Evolutionary conservation across 2,797 vertebrate species (phyloP).

Genomic region (Apogon talboti): DNA sequence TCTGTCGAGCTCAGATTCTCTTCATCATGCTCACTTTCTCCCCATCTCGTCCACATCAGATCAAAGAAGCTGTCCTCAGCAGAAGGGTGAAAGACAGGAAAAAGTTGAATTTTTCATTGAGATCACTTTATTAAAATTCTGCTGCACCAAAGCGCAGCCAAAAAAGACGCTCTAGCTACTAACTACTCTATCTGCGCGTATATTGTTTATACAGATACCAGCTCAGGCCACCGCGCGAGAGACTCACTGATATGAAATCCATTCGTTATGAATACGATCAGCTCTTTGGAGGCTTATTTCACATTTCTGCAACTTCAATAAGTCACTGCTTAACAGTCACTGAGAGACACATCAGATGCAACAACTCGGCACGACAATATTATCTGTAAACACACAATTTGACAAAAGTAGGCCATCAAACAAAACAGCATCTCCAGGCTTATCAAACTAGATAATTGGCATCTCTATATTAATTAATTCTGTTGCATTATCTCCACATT

Average conservation of each 20-base stretch:
- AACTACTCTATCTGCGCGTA: constrained; percentile 28
- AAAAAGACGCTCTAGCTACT: constrained; percentile 48
- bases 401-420: constrained; percentile 54
- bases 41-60: constrained; percentile 53
- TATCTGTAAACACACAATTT: constrained; percentile 59
- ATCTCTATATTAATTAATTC: constrained; percentile 60
- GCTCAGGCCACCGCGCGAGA: no score
- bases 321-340: constrained; percentile 5
- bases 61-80: constrained; percentile 71
- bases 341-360: constrained; percentile 1
- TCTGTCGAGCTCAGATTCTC: constrained; percentile 33
- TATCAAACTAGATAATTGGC: constrained; percentile 48
- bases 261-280: constrained; percentile 44
- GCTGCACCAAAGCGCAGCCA: constrained; percentile 51
- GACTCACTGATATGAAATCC: constrained; percentile 20
- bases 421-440: constrained; percentile 35
- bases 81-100: constrained; percentile 47
- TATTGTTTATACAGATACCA: constrained; percentile 33
- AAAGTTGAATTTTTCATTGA: constrained; percentile 63
- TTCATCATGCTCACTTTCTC: constrained; percentile 50
- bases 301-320: constrained; percentile 28
- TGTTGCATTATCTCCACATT: constrained; percentile 53
- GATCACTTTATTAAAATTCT: constrained; percentile 66
- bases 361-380: constrained; percentile 26
- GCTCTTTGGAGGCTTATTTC: constrained; percentile 19